phyloP scores from a whole-genome alignment of 2,113 vertebrate genomes.

The Urocolius indicus region DNA sequence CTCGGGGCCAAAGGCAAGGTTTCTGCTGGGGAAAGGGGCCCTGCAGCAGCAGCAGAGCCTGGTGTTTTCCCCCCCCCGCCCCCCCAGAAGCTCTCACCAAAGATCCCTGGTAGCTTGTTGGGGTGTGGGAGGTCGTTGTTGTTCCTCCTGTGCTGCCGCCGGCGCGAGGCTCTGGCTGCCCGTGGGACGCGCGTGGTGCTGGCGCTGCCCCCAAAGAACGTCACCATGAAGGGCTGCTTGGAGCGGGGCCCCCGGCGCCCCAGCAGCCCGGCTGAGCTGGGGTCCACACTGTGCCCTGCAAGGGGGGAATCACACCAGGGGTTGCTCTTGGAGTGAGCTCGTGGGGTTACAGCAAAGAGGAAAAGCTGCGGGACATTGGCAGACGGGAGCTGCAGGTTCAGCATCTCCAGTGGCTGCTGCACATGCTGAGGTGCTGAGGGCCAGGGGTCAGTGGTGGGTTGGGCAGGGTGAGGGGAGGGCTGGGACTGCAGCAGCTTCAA shows the following conservation, averaged over 20 bases:
- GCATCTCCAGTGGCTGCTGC: neutral
- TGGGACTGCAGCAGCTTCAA: too few species aligned
- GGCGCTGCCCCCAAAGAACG: slow-evolving; percentile 88
- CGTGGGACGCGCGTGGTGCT: slow-evolving; percentile 80
- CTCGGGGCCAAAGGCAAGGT: fast-evolving
- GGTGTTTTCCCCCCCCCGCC: fast-evolving
- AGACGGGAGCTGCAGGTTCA: fast-evolving
- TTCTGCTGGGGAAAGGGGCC: fast-evolving
- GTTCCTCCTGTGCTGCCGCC: slow-evolving; percentile 82
- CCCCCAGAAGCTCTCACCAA: slow-evolving; percentile 79
- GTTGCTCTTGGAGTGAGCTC: fast-evolving
- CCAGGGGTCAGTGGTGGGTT: too few species aligned
- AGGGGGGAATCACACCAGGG: fast-evolving
- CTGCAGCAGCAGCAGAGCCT: neutral
- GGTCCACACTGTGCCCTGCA: slow-evolving; percentile 88
- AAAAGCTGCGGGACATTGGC: neutral
- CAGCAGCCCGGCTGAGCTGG: slow-evolving; percentile 86
- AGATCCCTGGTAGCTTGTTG: slow-evolving; percentile 81
- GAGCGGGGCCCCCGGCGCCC: slow-evolving; percentile 87
- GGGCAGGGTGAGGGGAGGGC: too few species aligned
- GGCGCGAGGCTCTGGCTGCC: slow-evolving; percentile 77
- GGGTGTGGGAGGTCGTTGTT: slow-evolving; percentile 85
- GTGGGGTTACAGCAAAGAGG: fast-evolving
- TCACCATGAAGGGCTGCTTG: slow-evolving; percentile 96
- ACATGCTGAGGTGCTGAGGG: too few species aligned